Evolutionary conservation across 2,797 vertebrate species (phyloP), one percentile per base, ranked within the genome.

Genomic region (Threskiornis aethiopicus): DNA sequence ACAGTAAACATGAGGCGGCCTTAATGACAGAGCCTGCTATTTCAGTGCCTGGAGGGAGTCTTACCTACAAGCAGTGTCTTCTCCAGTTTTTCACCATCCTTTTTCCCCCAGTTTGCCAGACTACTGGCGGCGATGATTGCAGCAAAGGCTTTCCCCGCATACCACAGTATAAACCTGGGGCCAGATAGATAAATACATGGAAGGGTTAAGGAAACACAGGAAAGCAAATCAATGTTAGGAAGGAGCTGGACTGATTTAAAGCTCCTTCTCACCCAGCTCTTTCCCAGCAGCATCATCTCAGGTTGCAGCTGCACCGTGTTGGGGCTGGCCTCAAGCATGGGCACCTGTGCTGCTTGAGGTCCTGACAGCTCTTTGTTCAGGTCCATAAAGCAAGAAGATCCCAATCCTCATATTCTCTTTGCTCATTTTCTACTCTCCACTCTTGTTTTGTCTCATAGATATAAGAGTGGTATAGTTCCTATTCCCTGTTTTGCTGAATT

Each of bases 261-360:
- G 62, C 33, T 52, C 61, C 35, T 35, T 49, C 83, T 41, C 71
- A 25, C 52, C 52, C 61, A 17, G 26, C 35, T 21, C 16, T 16
- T 58, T 25, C 42, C 52, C 31, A 31, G 35, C 35, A 42, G 44
- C 25, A 1, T 6, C 25, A 17, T 35, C 52, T 9, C 44, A 21
- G 35, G 31, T 25, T 44, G 62, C 33, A 44, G 62, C 54, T 52
- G 44, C 54, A 37, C 17, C 33, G 1, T 5, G 31, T 13, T 2
- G 1, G n/a, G n/a, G 22, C 28, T 39, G 41, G 28, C 24, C 35
- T 51, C 5, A 1, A 17, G 52, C 13, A 4, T 1, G 1, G 31
- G 71, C 61, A 51, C 57, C 8, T 15, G 9, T 1, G 3, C 7
- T 8, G 51, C 35, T 83, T 5, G 0, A 13, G 18, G 39, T 14